Evolutionary conservation across 2,888 invertebrate species (phyloP), one percentile per base, ranked within the genome.

Genomic region (Drosophila diplacantha): DNA sequence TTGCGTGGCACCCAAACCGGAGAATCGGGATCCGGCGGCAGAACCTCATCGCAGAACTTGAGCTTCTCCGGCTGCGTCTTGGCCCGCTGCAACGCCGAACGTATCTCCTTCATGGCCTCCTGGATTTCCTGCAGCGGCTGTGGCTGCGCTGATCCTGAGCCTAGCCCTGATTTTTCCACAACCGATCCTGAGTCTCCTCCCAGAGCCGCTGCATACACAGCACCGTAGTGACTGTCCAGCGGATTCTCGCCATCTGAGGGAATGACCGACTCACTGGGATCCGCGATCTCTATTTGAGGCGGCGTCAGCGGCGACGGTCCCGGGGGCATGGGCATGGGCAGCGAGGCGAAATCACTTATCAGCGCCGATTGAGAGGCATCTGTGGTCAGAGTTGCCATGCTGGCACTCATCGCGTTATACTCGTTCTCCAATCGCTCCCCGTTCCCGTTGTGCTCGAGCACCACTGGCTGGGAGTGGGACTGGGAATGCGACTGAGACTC

Each of bases 101-200:
- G 92, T 77, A 96, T 96, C 75, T 96, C 96, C 85, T 94, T 94
- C 82, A 95, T 92, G 37, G 94, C 93, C 75, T 94, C 92, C 86
- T 88, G 86, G 65, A 88, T 87, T 51, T 88, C 87, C 26, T 46
- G 44, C 20, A 46, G 83, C 77, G 91, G 93, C 78, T 29, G 92
- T 20, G 44, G 12, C 34, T 60, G 22, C 26, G 0, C 41, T 3
- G 34, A 8, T 12, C 29, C 49, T 0, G 55, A 16, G 7, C 11
- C 24, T 0, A 41, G 5, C 1, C 11, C 26, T 0, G 54, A 31
- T 29, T 55, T 43, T 3, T 58, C 58, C 3, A 20, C 22, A 16
- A 22, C 9, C 11, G 44, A 31, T 14, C 3, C 18, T 2, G 29
- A 14, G 18, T 44, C 44, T 5, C 8, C 43, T 2, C 26, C 32